These are phyloP conservation scores for Cyclargus thomasi DNA, from an alignment of 1,140 invertebrate species.

Conservation along the genomic window DNA sequence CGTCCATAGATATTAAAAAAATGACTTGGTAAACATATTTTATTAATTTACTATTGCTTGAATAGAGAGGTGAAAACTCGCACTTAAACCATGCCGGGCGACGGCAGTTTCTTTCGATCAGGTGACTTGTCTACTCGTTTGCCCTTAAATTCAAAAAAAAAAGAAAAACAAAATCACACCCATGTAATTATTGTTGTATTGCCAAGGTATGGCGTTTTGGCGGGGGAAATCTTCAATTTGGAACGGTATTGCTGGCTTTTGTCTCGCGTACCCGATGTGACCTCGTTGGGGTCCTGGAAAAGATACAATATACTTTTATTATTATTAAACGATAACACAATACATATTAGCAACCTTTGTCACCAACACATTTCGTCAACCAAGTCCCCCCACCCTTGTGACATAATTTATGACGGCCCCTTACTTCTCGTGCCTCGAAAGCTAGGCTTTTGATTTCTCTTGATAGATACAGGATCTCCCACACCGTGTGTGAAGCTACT, in stretches of 20 bases:
- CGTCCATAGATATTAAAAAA: no score
- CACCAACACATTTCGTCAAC: no score
- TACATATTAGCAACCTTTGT: no score
- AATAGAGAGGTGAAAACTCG: no score
- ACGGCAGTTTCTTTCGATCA: no score
- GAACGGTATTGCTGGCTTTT: slow-evolving; percentile 49
- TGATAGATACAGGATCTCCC: slow-evolving; percentile 47
- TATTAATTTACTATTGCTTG: no score
- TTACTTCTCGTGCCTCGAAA: slow-evolving; percentile 42
- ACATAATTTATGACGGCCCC: no score
- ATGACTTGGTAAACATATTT: no score
- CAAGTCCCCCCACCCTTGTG: no score
- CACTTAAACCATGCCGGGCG: no score
- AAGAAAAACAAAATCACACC: slow-evolving; percentile 27
- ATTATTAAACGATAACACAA: no score
- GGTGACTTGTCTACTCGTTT: neutral
- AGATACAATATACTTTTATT: neutral
- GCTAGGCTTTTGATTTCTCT: slow-evolving; percentile 31
- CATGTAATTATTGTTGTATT: slow-evolving; percentile 29
- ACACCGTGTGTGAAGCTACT: slow-evolving; percentile 67
- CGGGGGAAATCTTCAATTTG: slow-evolving; percentile 40
- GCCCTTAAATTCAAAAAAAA: neutral
- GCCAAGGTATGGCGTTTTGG: slow-evolving; percentile 34
- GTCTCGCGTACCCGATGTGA: slow-evolving; percentile 45
- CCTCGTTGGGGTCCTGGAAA: slow-evolving; percentile 34